phyloP scores from a whole-genome alignment of 2,113 vertebrate species.

The Phaethornis superciliosus region DNA sequence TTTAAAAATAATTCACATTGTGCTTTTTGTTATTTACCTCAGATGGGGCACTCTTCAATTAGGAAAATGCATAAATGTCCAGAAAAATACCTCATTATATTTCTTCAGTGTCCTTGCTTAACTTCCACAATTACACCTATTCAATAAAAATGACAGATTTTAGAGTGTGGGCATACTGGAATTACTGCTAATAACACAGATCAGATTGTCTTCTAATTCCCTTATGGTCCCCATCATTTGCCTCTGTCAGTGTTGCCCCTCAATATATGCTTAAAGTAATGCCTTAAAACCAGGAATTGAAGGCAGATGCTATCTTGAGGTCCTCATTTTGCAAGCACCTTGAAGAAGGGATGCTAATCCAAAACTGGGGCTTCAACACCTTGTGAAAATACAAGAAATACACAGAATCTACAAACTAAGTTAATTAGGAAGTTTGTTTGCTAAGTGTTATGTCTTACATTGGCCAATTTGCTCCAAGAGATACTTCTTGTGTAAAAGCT shows the following conservation, averaged over 20 bases:
- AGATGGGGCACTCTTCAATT: neutral
- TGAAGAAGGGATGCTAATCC: neutral
- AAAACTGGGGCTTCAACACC: neutral
- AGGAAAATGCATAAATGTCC: neutral
- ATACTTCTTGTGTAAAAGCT: neutral
- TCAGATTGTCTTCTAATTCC: neutral
- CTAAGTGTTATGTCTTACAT: neutral
- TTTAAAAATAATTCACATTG: neutral
- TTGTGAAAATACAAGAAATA: neutral
- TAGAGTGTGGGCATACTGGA: neutral
- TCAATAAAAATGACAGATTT: neutral
- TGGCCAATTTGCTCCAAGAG: neutral
- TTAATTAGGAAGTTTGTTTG: neutral
- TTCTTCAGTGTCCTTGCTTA: neutral
- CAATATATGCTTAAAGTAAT: neutral
- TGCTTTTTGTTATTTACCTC: neutral
- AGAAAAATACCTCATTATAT: neutral
- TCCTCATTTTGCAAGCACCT: neutral
- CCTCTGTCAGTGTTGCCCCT: neutral
- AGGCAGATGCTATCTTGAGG: neutral
- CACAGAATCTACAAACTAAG: neutral
- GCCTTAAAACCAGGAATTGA: neutral
- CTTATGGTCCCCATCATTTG: neutral
- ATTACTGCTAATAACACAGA: neutral
- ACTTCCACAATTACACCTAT: neutral